These are phyloP conservation scores for Dryobota labecula DNA, from an alignment of 2,888 invertebrate species.

Conservation along the genomic window DNA sequence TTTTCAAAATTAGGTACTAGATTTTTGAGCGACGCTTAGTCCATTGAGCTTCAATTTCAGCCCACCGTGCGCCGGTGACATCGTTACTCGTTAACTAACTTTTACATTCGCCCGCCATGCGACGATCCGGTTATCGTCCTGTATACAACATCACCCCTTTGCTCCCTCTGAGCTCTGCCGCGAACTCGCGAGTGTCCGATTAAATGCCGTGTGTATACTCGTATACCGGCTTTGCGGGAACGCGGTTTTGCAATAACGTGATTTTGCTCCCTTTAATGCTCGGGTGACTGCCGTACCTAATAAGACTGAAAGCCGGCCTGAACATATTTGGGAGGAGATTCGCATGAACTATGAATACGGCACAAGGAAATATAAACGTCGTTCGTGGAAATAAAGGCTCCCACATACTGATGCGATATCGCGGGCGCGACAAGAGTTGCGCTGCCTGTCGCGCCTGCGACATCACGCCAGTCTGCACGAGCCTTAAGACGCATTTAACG, in stretches of 20 bases:
- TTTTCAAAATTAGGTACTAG: too few species aligned
- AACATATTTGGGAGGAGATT: constrained; percentile 1
- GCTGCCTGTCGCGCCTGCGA: too few species aligned
- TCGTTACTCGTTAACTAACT: constrained; percentile 14
- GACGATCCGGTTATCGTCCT: constrained; percentile 10
- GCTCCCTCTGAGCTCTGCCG: background rate
- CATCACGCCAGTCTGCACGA: too few species aligned
- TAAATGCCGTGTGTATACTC: background rate
- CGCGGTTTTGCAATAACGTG: constrained; percentile 21
- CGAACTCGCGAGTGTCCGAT: background rate
- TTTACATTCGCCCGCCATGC: constrained; percentile 24
- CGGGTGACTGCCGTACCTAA: background rate
- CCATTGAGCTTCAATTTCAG: too few species aligned
- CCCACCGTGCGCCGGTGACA: background rate
- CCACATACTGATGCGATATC: too few species aligned
- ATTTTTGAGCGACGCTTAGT: too few species aligned
- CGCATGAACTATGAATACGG: constrained; percentile 5
- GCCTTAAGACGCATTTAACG: background rate
- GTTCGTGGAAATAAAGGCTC: too few species aligned
- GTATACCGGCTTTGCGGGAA: background rate
- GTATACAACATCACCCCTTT: background rate
- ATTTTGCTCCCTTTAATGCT: constrained; percentile 5
- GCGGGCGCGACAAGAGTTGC: too few species aligned
- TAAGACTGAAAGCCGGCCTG: background rate
- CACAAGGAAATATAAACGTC: constrained; percentile 1